Base-by-base conservation (phyloP, 30 jellyfish, hydroid and myxozoan species). In the Chironex yamaguchii region DNA sequence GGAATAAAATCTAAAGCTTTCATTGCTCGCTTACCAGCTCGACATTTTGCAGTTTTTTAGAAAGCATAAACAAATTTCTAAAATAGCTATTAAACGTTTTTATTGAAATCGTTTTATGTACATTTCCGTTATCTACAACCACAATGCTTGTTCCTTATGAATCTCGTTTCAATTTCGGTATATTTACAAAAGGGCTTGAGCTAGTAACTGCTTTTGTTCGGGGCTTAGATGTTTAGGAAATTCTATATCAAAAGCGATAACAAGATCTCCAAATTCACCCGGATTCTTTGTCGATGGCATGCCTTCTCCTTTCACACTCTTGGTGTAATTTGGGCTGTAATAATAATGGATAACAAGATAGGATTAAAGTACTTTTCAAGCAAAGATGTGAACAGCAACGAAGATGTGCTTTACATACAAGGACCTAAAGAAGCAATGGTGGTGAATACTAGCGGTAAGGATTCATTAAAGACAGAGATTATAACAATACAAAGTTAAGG, bases 311-410 rank as follows among this genome's bases (percentile, higher is more conserved):
- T 67, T 62, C 21, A 93, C 97, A n/a, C 21, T 26, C 63, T 93
- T 93, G 20, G 72, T 68, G 89, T 87, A 93, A n/a, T 97, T 97
- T 71, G 97, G 98, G 54, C 98, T 93, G 74, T 54, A 88, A 81
- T 21, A 20, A 21, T 53, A 28, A 0, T 3, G 24, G 17, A 64
- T 26, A 76, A 72, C 49, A 27, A 63, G 12, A 2, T n/a, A n/a
- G n/a, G n/a, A n/a, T n/a, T n/a, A n/a, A n/a, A 62, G 74, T 13
- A 62, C n/a, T 12, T 12, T 21, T 6, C 62, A n/a, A 48, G 62
- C 12, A 48, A 48, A n/a, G 62, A 12, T 12, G 73, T 58, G 73
- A 58, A 58, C 12, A 6, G 29, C 29, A 58, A 9, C 12, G 27
- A 58, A 58, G 23, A 58, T 48, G 12, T 9, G n/a, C n/a, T 48